phyloP scores from a whole-genome alignment of 2,113 vertebrate species.

The Ceratotherium simum region DNA sequence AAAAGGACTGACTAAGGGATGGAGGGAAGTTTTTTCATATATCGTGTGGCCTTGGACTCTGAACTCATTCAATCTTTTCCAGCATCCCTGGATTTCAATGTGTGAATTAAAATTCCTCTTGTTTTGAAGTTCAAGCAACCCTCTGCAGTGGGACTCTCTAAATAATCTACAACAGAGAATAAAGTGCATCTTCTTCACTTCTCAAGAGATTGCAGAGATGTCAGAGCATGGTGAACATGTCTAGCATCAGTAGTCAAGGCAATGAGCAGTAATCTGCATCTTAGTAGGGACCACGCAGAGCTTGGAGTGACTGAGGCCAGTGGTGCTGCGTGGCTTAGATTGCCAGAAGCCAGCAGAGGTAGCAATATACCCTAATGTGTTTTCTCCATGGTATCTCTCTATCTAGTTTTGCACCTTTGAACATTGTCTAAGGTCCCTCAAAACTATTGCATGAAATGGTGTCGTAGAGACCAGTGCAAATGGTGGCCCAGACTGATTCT shows the following conservation, averaged over 20 bases:
- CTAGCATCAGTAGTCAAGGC: no score
- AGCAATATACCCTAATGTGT: background rate
- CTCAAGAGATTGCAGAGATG: background rate
- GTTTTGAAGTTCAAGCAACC: background rate
- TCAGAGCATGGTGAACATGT: background rate
- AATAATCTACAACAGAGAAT: background rate
- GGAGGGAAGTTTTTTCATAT: background rate
- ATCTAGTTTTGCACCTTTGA: background rate
- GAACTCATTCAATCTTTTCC: background rate
- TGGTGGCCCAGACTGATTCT: background rate
- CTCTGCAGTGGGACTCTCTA: background rate
- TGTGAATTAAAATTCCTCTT: background rate
- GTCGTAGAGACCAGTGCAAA: background rate
- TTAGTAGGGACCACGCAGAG: background rate
- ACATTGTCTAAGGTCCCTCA: background rate
- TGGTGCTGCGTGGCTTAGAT: background rate
- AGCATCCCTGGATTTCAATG: background rate
- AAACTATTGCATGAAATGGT: background rate
- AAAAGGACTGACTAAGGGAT: background rate
- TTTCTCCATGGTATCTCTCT: background rate
- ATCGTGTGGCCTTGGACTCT: background rate
- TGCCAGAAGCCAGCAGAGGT: background rate
- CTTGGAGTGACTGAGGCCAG: background rate
- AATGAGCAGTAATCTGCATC: background rate
- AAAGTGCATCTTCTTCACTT: background rate